Evolutionary conservation across 2,797 vertebrate species (phyloP).

Genomic region (Gouania willdenowi): DNA sequence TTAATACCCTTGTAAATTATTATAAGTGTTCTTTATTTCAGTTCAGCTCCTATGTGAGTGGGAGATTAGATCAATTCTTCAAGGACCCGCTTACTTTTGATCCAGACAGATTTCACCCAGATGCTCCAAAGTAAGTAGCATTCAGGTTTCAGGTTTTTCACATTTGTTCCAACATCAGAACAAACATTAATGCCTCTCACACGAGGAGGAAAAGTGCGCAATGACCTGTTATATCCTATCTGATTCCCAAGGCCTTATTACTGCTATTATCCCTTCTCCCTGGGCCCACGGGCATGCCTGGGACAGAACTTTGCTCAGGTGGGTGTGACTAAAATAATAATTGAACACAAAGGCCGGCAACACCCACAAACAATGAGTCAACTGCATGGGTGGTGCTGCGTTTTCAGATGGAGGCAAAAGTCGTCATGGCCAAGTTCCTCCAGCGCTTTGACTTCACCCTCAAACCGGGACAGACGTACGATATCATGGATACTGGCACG

Average conservation of each 20-base stretch:
- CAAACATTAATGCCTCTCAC: no score
- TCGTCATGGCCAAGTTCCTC: conserved; percentile 89
- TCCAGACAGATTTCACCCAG: conserved; percentile 85
- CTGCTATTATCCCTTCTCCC: conserved; percentile 86
- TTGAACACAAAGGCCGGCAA: not conserved
- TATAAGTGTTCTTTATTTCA: conserved; percentile 31
- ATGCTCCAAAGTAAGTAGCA: conserved; percentile 85
- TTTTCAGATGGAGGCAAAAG: conserved; percentile 88
- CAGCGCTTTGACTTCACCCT: conserved; percentile 87
- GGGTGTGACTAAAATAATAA: conserved; percentile 11
- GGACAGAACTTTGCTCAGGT: conserved; percentile 90
- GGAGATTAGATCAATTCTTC: conserved; percentile 83
- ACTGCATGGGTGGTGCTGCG: not conserved
- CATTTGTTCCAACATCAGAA: not conserved
- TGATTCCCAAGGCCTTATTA: conserved; percentile 78
- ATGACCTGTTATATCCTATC: not conserved
- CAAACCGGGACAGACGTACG: conserved; percentile 79
- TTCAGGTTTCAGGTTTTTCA: not conserved
- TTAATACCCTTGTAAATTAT: not conserved
- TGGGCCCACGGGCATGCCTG: conserved; percentile 85
- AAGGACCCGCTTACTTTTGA: conserved; percentile 85
- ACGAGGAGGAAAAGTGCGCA: no score
- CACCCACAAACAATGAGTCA: not conserved
- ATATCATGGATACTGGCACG: conserved; percentile 75
- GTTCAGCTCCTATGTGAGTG: conserved; percentile 76